Conservation (phyloP, 2,797 vertebrate species). For the Poecile montanus region DNA sequence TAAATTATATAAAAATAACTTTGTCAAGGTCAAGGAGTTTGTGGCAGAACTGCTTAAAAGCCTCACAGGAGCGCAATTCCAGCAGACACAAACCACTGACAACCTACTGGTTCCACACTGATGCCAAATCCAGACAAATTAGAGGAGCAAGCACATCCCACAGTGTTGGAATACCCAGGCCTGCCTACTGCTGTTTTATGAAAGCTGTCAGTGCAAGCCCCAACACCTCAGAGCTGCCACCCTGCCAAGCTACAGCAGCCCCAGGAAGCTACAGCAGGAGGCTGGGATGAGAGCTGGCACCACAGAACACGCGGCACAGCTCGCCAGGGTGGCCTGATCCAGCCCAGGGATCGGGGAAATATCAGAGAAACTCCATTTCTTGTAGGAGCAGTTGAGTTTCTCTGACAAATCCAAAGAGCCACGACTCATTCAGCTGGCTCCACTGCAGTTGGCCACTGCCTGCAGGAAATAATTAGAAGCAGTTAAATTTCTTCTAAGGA, state of each 20-base stretch:
- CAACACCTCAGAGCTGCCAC: background rate
- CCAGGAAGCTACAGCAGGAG: background rate
- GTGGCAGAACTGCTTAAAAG: background rate
- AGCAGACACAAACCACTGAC: background rate
- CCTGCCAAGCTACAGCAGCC: background rate
- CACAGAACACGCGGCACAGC: fast-evolving
- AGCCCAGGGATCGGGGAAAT: background rate
- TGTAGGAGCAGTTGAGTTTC: fast-evolving
- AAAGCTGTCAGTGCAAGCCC: background rate
- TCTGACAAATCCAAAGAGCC: background rate
- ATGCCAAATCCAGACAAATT: fast-evolving
- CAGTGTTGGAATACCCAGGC: fast-evolving
- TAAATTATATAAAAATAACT: background rate
- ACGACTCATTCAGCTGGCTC: background rate
- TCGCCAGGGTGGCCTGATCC: background rate
- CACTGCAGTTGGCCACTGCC: background rate
- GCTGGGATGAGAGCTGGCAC: background rate
- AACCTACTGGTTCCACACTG: background rate
- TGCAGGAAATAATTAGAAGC: background rate
- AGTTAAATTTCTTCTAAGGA: background rate
- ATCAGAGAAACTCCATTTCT: too few relatives aligned
- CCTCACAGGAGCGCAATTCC: background rate
- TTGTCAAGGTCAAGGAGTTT: background rate
- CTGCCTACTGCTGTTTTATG: too few relatives aligned
- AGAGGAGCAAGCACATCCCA: background rate